Base-by-base conservation (phyloP, 1,140 invertebrate genomes). In the Chironomus tepperi region DNA sequence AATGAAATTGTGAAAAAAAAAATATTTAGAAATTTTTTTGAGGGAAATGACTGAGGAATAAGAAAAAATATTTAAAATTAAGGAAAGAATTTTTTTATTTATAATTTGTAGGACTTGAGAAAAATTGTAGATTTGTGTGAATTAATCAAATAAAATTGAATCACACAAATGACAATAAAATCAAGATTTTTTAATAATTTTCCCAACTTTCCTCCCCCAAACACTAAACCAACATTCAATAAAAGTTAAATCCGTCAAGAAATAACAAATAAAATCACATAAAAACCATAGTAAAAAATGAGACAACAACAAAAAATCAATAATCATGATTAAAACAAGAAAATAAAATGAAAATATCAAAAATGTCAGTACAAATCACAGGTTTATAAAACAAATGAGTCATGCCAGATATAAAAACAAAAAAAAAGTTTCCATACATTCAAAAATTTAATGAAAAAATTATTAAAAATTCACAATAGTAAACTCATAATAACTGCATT, bases 301-400 rank as follows among this genome's bases (percentile, higher is more conserved):
- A 34, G 24, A 34, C 16, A 19, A 5, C 9, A 18, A 70, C 19
- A 19, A 70, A 18, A 70, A 70, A 70, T 10, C 65, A 19, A 70
- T 34, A 34, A 34, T 34, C 24, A 34, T 34, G 24, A 19, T 70
- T 8, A 70, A 70, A 19, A 18, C 15, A 70, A 18, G 19, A 16
- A 70, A 67, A 16, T n/a, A 16, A 67, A 16, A 16, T 19, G 1
- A 19, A 67, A 70, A 10, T 70, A 70, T 70, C 16, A 70, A 18
- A 70, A 70, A 70, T 34, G 18, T 70, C 65, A 70, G 65, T 70
- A 70, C 65, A 70, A 70, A 70, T 70, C 65, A 19, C 65, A 70
- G 19, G 18, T 70, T 19, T 70, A 70, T 16, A 70, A 70, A 70
- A 70, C 16, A 7, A 21, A 19, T 21, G 65, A 18, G 65, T 70